Evolutionary conservation across 2,888 invertebrate species (phyloP).

Genomic region (Bellardia pandia): DNA sequence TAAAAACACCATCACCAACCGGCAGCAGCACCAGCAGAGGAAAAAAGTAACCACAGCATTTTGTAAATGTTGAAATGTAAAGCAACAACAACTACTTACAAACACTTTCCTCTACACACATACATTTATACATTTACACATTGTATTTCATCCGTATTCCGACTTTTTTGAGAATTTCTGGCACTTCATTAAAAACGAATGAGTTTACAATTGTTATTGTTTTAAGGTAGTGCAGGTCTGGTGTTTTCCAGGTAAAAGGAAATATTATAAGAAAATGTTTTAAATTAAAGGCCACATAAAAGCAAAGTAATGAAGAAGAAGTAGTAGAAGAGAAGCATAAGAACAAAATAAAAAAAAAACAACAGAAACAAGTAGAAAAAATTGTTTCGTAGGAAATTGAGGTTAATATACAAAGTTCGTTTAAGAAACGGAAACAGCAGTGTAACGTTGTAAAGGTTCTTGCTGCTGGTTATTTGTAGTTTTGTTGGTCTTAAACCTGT

Average conservation of each 20-base stretch:
- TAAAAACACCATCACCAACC: not conserved
- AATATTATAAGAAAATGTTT: slow-evolving; percentile 15
- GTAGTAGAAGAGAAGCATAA: not conserved
- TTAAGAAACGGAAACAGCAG: not conserved
- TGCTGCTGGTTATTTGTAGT: not conserved
- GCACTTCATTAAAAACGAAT: slow-evolving; percentile 68
- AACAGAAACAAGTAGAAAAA: not conserved
- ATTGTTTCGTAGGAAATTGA: not conserved
- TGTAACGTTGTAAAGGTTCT: not conserved
- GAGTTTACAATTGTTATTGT: slow-evolving; percentile 63
- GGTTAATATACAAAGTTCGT: not conserved
- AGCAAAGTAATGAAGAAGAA: slow-evolving; percentile 14
- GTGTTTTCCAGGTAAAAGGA: slow-evolving; percentile 1
- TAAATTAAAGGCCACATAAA: slow-evolving; percentile 40
- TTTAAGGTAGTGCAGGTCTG: not conserved
- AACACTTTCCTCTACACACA: slow-evolving; percentile 1
- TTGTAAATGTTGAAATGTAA: slow-evolving; percentile 12
- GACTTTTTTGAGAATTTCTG: slow-evolving; percentile 55
- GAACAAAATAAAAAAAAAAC: not conserved
- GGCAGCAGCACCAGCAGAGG: not conserved
- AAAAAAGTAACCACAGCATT: slow-evolving; percentile 16
- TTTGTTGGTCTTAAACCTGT: not conserved
- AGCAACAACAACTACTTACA: slow-evolving; percentile 25
- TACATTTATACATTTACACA: not conserved
- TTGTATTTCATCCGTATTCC: no score